phyloP scores from a whole-genome alignment of 2,113 vertebrate species.

The Pandion haliaetus region DNA sequence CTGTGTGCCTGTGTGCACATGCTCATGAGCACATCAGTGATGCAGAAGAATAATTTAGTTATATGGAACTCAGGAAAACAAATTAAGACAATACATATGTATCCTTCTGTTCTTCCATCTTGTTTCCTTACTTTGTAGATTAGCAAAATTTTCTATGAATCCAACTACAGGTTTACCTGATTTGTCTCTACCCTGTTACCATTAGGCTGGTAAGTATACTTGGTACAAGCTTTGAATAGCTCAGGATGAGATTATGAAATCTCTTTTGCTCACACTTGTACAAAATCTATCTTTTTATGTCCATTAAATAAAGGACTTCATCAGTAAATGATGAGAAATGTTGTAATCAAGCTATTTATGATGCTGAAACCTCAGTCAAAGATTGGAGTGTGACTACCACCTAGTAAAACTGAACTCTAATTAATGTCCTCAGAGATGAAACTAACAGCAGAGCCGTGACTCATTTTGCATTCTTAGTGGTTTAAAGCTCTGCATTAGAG shows the following conservation, averaged over 20 bases:
- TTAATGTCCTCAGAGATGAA: not conserved
- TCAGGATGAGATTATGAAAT: not conserved
- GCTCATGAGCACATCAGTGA: not conserved
- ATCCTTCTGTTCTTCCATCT: not conserved
- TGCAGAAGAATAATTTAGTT: not conserved
- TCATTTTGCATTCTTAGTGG: not conserved
- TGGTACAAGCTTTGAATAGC: not conserved
- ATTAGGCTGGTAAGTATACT: not conserved
- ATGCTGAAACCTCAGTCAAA: not conserved
- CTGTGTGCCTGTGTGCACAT: not conserved
- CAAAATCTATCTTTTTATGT: not conserved
- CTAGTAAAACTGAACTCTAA: not conserved
- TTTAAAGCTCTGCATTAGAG: not conserved
- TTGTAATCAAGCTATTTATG: not conserved
- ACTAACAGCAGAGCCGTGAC: not conserved
- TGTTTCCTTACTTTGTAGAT: not conserved
- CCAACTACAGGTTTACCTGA: not conserved
- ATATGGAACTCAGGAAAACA: not conserved
- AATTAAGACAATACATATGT: not conserved
- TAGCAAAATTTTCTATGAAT: not conserved
- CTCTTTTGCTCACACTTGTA: not conserved
- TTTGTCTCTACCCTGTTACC: not conserved
- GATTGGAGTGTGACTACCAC: not conserved
- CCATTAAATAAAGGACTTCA: not conserved
- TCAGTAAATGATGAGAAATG: not conserved